Base-by-base conservation (phyloP, 2,113 vertebrate species). In the Thomomys bottae region DNA sequence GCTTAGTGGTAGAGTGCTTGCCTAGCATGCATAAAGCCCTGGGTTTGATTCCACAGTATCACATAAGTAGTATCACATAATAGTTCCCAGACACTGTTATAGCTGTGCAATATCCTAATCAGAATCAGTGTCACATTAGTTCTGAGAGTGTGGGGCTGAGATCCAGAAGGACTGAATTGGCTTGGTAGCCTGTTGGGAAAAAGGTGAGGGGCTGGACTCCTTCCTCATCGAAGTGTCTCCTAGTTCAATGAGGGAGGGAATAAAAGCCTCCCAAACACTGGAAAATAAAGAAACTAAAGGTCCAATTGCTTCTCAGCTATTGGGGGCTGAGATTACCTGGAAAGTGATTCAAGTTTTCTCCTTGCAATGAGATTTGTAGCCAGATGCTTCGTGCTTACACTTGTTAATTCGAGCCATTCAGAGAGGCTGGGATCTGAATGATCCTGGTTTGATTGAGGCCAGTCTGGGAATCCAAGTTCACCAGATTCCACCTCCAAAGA, bases 321-420 rank as follows among this genome's bases (percentile, higher is more conserved):
- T 79, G 36, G 88, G 59, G 83, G 30, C 49, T 78, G 28, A 61
- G 18, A 54, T 78, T 82, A 82, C 75, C 66, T 71, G 49, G n/a
- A 8, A 86, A 20, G 18, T 28, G 38, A 38, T 0, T 59, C 61
- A 85, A 30, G 8, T 68, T 94, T 92, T 78, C 79, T 61, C 49
- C 28, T 76, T 90, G 82, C 73, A 88, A 86, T 79, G 30, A 76
- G 82, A 80, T 64, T 64, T 64, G 49, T 3, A 54, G 49, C 49
- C 49, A 54, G 49, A 54, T 54, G 49, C 49, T 18, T 12, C 14
- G 49, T 54, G 49, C 49, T 54, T 4, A 54, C 14, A 15, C 49
- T 15, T 54, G 49, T 54, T 54, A 54, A 54, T 54, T 15, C 49
- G 14, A 54, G 49, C 49, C 49, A 54, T 15, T 54, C 15, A 17